Conservation (phyloP, 2,797 vertebrate genomes). For the Serranus cabrilla region DNA sequence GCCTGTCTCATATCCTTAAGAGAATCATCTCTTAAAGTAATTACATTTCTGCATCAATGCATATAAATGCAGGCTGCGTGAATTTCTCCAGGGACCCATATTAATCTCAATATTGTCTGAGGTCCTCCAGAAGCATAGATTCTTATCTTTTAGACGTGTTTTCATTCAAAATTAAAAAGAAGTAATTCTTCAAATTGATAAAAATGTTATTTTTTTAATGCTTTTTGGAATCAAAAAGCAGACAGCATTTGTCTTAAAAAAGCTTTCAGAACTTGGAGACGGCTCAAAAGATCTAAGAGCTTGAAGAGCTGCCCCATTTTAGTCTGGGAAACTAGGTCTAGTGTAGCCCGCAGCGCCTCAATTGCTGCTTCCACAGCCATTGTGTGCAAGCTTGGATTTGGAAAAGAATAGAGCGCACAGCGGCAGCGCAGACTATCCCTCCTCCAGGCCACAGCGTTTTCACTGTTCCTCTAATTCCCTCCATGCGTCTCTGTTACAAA, state of each 20-base stretch:
- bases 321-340: conserved; percentile 85
- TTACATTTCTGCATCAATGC: conserved; percentile 88
- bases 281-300: conserved; percentile 68
- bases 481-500: conserved; percentile 71
- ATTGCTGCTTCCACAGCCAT: conserved; percentile 77
- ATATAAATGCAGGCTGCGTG: conserved; percentile 79
- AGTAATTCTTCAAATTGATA: conserved; percentile 1
- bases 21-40: conserved; percentile 88
- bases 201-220: conserved; percentile 6
- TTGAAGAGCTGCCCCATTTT: conserved; percentile 80
- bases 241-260: conserved; percentile 39
- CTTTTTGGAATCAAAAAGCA: conserved; percentile 30
- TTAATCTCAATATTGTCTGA: conserved; percentile 76
- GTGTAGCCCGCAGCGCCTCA: conserved; percentile 82
- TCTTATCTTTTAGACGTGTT: conserved; percentile 4
- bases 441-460: conserved; percentile 80
- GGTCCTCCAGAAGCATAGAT: conserved; percentile 31
- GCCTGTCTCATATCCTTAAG: conserved; percentile 84
- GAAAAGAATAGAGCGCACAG: conserved; percentile 68
- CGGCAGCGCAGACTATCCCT: conserved; percentile 68
- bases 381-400: conserved; percentile 77
- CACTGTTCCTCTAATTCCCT: conserved; percentile 75
- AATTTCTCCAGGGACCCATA: conserved; percentile 80
- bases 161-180: conserved; percentile 26
- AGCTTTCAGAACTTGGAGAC: conserved; percentile 50